phyloP scores from a whole-genome alignment of 2,797 vertebrate species.

The Trematomus bernacchii region DNA sequence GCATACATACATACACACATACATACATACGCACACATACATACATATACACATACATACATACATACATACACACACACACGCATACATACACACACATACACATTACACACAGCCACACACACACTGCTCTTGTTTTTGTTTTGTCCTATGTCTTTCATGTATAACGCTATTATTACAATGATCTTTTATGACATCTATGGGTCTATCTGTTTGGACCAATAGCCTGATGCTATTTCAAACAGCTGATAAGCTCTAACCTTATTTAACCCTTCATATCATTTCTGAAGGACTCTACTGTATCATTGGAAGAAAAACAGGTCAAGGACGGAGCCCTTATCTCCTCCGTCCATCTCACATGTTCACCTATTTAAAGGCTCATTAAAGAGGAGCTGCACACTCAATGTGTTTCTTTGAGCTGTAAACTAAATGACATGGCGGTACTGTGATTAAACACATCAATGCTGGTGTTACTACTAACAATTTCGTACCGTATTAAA shows the following conservation, averaged over 20 bases:
- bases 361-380: neutral
- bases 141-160: accelerated
- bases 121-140: neutral
- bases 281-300: neutral
- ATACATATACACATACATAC: no score
- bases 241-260: neutral
- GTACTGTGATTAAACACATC: no score
- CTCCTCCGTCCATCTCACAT: slow-evolving; percentile 3
- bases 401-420: no score
- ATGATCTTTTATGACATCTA: neutral
- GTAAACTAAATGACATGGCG: no score
- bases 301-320: neutral
- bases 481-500: no score
- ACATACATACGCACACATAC: no score
- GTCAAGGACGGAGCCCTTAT: slow-evolving; percentile 22
- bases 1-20: no score
- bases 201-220: neutral
- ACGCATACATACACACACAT: no score
- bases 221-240: neutral
- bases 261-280: neutral
- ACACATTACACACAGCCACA: no score
- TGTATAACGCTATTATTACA: no score
- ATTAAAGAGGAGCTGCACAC: neutral
- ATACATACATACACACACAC: no score
- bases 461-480: no score